These are phyloP conservation scores for Lacanobia wlatinum DNA, from an alignment of 2,888 invertebrate species.

Conservation along the genomic window DNA sequence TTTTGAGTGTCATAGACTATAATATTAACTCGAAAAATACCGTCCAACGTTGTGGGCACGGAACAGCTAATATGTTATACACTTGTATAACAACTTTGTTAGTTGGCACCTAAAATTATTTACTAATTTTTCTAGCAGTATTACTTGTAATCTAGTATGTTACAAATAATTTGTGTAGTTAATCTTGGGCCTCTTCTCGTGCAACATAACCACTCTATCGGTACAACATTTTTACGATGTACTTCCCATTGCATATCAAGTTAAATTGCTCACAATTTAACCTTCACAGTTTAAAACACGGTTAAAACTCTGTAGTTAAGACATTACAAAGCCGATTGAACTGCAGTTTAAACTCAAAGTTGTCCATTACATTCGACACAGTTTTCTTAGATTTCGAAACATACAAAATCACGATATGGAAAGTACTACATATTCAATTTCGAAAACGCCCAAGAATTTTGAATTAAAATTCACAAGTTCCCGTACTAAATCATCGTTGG, in stretches of 20 bases:
- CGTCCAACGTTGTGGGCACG: too few species aligned
- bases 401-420: background rate
- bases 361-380: slow-evolving; percentile 13
- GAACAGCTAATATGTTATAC: too few species aligned
- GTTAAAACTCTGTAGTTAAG: slow-evolving; percentile 16
- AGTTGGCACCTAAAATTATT: too few species aligned
- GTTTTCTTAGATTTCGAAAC: slow-evolving; percentile 16
- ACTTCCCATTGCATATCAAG: slow-evolving; percentile 23
- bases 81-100: too few species aligned
- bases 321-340: slow-evolving; percentile 12
- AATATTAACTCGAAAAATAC: too few species aligned
- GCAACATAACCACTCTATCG: background rate
- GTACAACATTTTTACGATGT: slow-evolving; percentile 13
- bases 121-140: background rate
- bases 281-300: slow-evolving; percentile 18
- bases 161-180: too few species aligned
- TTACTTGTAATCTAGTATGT: background rate
- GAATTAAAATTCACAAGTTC: slow-evolving; percentile 45
- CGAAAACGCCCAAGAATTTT: slow-evolving; percentile 12
- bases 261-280: slow-evolving; percentile 11
- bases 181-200: background rate
- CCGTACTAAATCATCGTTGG: slow-evolving; percentile 59
- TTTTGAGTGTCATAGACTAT: too few species aligned
- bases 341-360: slow-evolving; percentile 7
- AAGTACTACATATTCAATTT: slow-evolving; percentile 1